Conservation (phyloP, 2,113 vertebrate species). For the Etheostoma spectabile region DNA sequence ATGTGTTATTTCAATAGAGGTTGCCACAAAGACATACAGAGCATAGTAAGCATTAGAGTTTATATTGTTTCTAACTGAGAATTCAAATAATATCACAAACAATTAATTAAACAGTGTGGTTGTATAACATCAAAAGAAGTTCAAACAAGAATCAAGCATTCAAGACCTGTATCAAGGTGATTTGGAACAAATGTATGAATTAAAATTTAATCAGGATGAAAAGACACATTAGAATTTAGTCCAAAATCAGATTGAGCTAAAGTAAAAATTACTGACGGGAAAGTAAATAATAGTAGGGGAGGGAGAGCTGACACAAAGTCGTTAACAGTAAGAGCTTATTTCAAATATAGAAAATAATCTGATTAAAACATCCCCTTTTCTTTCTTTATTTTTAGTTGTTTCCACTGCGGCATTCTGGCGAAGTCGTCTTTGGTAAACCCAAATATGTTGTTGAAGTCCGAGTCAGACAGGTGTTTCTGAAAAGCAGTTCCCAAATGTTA, state of each 20-base stretch:
- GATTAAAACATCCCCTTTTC: slow-evolving; percentile 87
- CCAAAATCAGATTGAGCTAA: neutral
- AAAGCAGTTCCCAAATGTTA: slow-evolving; percentile 10
- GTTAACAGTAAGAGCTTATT: neutral
- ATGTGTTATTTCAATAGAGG: neutral
- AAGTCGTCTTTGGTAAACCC: slow-evolving; percentile 86
- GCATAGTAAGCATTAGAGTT: neutral
- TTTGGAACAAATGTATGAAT: neutral
- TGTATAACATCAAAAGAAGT: slow-evolving; percentile 1
- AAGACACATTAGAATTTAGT: neutral
- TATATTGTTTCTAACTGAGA: neutral
- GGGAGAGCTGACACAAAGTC: neutral
- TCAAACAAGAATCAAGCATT: neutral
- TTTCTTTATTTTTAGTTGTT: slow-evolving; percentile 89
- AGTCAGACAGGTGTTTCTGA: slow-evolving; percentile 88
- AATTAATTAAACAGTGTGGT: neutral
- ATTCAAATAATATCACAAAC: neutral
- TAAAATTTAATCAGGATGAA: neutral
- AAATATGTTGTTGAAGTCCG: slow-evolving; percentile 85
- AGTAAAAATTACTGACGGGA: neutral
- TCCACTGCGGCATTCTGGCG: slow-evolving; percentile 86
- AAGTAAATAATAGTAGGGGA: neutral
- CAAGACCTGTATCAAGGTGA: neutral
- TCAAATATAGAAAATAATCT: neutral
- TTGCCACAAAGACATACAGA: neutral